These are phyloP conservation scores for Drosophila pegasa DNA, from an alignment of 2,888 invertebrate genomes.

Conservation along the genomic window DNA sequence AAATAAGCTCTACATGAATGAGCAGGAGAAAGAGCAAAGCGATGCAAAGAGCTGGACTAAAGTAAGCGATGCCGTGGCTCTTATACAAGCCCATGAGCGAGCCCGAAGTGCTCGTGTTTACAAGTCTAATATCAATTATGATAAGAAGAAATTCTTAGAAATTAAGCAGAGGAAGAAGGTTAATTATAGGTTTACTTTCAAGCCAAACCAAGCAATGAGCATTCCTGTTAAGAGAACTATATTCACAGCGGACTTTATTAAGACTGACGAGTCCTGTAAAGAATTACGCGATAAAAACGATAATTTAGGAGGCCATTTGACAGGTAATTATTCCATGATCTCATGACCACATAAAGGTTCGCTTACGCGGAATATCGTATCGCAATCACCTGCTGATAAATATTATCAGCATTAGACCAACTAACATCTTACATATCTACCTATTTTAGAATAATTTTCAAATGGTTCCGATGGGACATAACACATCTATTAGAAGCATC, in stretches of 20 bases:
- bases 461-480: no score
- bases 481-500: no score
- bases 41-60: constrained; percentile 56
- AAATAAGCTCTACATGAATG: constrained; percentile 61
- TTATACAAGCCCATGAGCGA: constrained; percentile 86
- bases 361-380: no score
- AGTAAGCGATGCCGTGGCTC: constrained; percentile 72
- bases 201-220: constrained; percentile 77
- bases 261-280: constrained; percentile 48
- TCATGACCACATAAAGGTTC: background rate
- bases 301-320: constrained; percentile 37
- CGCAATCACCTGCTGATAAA: no score
- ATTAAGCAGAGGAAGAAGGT: constrained; percentile 52
- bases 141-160: constrained; percentile 60
- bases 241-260: constrained; percentile 77
- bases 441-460: no score
- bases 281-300: constrained; percentile 47
- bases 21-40: constrained; percentile 50
- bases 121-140: constrained; percentile 62
- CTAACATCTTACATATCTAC: no score
- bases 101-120: constrained; percentile 81
- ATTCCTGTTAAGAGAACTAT: constrained; percentile 80
- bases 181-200: constrained; percentile 78
- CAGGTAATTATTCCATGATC: background rate
- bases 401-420: no score